Percentiles rank a stretch among this genome's conserved stretches.
These are phyloP conservation scores for Clytia hemisphaerica DNA, from an alignment of 30 jellyfish, hydroid and myxozoan genomes.

Conservation along the genomic window DNA sequence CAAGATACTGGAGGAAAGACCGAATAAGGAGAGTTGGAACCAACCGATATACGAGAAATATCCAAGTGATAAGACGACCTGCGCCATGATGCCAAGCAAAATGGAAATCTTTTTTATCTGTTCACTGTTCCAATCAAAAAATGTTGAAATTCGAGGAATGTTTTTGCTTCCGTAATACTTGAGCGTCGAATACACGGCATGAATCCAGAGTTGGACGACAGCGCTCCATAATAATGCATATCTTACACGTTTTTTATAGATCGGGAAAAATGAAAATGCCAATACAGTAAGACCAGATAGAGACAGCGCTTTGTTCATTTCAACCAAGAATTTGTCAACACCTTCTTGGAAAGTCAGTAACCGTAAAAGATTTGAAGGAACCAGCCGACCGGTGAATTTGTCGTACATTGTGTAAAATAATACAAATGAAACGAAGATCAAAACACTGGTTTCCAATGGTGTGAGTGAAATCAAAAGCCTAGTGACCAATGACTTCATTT, in stretches of 20 bases:
- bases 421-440: background rate
- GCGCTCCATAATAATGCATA: constrained; percentile 11
- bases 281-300: constrained; percentile 1
- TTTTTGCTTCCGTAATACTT: constrained; percentile 9
- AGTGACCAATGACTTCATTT: no score
- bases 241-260: background rate
- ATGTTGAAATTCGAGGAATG: background rate
- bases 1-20: background rate
- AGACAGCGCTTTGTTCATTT: constrained; percentile 10
- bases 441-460: background rate
- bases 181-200: constrained; percentile 2
- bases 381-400: background rate
- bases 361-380: background rate
- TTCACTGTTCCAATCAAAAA: background rate
- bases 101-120: background rate
- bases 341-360: background rate
- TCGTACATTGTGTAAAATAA: constrained; percentile 13
- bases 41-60: background rate
- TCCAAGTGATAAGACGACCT: background rate
- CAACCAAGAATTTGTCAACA: background rate
- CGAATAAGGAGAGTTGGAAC: background rate
- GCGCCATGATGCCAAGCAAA: background rate
- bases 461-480: background rate
- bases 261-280: constrained; percentile 6
- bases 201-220: background rate